These are phyloP conservation scores for Siniperca scherzeri DNA, from an alignment of 2,797 vertebrate species.

Conservation along the genomic window DNA sequence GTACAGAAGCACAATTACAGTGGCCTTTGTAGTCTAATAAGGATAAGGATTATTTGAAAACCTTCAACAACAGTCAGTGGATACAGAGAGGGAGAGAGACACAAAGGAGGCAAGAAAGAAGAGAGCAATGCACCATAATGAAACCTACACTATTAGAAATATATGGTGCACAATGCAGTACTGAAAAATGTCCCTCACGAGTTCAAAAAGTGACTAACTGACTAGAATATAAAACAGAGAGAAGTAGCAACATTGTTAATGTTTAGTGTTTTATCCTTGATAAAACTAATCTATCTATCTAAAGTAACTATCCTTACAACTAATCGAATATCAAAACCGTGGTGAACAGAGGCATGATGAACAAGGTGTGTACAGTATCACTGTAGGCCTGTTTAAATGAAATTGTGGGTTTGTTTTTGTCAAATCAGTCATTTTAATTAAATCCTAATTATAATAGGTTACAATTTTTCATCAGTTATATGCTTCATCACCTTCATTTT, in stretches of 20 bases:
- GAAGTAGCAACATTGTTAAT: no score
- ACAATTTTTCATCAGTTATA: not conserved
- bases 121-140: not conserved
- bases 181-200: not conserved
- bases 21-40: slow-evolving; percentile 18
- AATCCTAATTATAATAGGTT: not conserved
- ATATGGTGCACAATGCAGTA: not conserved
- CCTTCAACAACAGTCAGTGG: slow-evolving; percentile 16
- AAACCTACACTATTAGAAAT: not conserved
- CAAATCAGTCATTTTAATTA: not conserved
- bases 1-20: slow-evolving; percentile 26
- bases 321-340: no score
- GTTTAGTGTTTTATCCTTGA: no score
- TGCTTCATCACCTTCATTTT: not conserved
- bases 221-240: no score
- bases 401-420: not conserved
- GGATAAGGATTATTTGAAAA: slow-evolving; percentile 12
- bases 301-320: no score
- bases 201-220: not conserved
- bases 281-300: no score
- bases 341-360: not conserved
- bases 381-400: not conserved
- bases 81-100: not conserved
- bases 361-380: not conserved
- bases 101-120: not conserved